Evolutionary conservation across 1,140 invertebrate genomes (phyloP).

Genomic region (Tetramorium alpestre): DNA sequence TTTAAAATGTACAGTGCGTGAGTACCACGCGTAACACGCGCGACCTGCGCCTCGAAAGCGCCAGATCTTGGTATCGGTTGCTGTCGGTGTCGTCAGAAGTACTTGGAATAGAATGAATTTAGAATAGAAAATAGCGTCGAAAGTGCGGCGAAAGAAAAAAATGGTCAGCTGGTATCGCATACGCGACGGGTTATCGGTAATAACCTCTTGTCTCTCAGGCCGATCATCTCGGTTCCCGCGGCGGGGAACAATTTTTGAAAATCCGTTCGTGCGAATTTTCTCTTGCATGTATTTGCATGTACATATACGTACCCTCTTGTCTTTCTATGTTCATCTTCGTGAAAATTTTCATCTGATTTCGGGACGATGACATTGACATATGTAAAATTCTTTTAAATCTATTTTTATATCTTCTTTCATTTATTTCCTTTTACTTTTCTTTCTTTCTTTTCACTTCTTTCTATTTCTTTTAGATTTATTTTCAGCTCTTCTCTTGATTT

Average conservation of each 20-base stretch:
- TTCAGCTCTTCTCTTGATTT: neutral
- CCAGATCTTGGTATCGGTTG: neutral
- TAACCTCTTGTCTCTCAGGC: conserved; percentile 64
- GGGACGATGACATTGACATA: neutral
- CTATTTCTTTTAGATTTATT: neutral
- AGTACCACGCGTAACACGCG: neutral
- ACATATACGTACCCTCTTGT: neutral
- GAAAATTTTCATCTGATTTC: neutral
- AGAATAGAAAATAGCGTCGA: neutral
- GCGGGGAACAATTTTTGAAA: conserved; percentile 68
- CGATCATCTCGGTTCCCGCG: conserved; percentile 32
- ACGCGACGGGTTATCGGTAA: conserved; percentile 70
- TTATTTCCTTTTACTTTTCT: neutral
- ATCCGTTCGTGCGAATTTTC: conserved; percentile 66
- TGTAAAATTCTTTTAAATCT: neutral
- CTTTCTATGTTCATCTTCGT: neutral
- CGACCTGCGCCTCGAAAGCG: neutral
- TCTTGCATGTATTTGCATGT: neutral
- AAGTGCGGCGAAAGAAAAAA: conserved; percentile 4
- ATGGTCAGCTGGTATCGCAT: conserved; percentile 53
- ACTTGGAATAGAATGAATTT: conserved; percentile 14
- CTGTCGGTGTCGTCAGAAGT: neutral
- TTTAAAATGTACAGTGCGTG: neutral
- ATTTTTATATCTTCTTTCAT: neutral
- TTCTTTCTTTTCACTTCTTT: neutral